Conservation (phyloP, 2,888 invertebrate species). For the Euclidia mi region DNA sequence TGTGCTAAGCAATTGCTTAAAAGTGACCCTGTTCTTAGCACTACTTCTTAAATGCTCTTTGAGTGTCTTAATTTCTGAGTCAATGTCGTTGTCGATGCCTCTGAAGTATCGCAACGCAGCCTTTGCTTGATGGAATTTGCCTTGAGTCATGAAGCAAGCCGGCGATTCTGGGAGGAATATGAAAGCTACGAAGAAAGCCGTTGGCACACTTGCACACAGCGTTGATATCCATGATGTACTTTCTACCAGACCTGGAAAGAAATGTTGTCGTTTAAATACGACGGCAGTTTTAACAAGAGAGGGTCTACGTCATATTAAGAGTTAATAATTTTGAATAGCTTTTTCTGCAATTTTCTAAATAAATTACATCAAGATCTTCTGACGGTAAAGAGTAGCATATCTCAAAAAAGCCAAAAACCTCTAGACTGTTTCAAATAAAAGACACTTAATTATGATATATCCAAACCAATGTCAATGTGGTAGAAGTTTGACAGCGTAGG, state of each 20-base stretch:
- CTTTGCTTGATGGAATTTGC: constrained; percentile 89
- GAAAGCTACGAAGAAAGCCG: constrained; percentile 85
- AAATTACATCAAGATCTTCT: no score
- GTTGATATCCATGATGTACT: constrained; percentile 79
- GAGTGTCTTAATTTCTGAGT: constrained; percentile 87
- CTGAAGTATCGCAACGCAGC: constrained; percentile 91
- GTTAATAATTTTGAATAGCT: no score
- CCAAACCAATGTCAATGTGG: no score
- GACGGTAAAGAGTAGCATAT: no score
- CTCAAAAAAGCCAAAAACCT: no score
- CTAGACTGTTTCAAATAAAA: no score
- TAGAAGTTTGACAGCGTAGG: no score
- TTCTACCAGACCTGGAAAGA: constrained; percentile 80
- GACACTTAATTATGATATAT: no score
- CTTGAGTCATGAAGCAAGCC: constrained; percentile 89
- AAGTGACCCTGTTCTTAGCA: constrained; percentile 79
- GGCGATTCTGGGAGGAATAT: constrained; percentile 94
- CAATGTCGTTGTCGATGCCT: constrained; percentile 90
- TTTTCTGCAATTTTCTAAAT: no score
- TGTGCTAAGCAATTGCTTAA: constrained; percentile 81
- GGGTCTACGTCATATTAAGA: no score
- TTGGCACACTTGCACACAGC: constrained; percentile 80
- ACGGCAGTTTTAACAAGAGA: no score
- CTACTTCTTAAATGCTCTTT: constrained; percentile 84
- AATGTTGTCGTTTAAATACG: background rate